These are phyloP conservation scores for Stictocephala bisonia DNA, from an alignment of 2,888 invertebrate genomes.

Conservation along the genomic window DNA sequence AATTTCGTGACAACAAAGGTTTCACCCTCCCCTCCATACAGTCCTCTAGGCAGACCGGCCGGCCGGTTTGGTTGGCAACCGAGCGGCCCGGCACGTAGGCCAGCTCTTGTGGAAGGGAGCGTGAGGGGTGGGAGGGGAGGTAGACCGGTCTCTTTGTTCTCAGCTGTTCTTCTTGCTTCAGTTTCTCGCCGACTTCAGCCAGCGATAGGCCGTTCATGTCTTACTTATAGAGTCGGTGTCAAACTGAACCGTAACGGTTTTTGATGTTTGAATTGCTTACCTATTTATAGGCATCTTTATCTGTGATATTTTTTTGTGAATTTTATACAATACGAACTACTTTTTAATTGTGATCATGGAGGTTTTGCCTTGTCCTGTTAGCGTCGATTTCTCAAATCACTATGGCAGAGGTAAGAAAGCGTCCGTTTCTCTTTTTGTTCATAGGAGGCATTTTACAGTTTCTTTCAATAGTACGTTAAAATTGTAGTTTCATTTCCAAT, in stretches of 20 bases:
- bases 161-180: constrained; percentile 46
- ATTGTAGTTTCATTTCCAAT: too few relatives aligned
- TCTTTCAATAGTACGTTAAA: too few relatives aligned
- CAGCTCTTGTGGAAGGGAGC: constrained; percentile 1
- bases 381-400: constrained; percentile 77
- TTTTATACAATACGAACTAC: constrained; percentile 34
- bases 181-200: constrained; percentile 38
- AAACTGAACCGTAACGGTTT: constrained; percentile 2
- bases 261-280: constrained; percentile 2
- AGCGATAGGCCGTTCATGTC: constrained; percentile 13
- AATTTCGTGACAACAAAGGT: constrained; percentile 25
- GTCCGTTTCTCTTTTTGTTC: background rate
- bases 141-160: constrained; percentile 49
- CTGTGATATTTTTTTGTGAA: constrained; percentile 38
- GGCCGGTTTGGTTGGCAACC: constrained; percentile 29
- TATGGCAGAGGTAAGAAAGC: constrained; percentile 75
- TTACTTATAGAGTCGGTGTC: constrained; percentile 15
- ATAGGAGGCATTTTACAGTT: too few relatives aligned
- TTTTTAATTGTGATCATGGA: constrained; percentile 69
- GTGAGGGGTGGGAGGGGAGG: constrained; percentile 37
- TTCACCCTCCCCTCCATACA: background rate
- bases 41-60: constrained; percentile 25
- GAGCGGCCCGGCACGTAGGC: constrained; percentile 46
- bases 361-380: constrained; percentile 81
- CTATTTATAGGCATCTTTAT: constrained; percentile 6